Percentiles rank a stretch among this genome's conserved stretches.
phyloP scores from a whole-genome alignment of 2,113 vertebrate species.

The Vombatus ursinus region DNA sequence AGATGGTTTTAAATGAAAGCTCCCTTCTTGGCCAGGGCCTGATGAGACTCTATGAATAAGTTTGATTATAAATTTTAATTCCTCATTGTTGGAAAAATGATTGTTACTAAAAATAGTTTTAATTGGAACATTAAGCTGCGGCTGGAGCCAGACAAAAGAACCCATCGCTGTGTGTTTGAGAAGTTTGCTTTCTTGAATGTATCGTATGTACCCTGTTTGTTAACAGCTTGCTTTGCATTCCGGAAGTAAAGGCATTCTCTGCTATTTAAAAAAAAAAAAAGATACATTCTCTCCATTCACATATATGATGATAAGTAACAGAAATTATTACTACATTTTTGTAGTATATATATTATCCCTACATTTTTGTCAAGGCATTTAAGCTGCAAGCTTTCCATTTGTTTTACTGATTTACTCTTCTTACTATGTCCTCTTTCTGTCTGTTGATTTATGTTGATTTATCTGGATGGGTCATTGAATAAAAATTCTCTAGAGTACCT shows the following conservation, averaged over 20 bases:
- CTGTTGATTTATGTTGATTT: background rate
- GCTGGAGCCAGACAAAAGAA: background rate
- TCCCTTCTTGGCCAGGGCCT: background rate
- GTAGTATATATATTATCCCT: no score
- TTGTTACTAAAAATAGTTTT: slow-evolving; percentile 46
- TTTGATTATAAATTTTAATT: slow-evolving; percentile 6
- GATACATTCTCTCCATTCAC: background rate
- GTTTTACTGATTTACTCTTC: background rate
- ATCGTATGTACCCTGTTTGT: background rate
- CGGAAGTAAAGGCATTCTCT: background rate
- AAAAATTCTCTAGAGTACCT: no score
- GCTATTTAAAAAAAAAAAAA: no score
- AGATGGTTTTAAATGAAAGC: background rate
- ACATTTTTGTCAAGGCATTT: background rate
- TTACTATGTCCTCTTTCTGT: background rate
- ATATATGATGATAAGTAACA: background rate
- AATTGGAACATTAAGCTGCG: slow-evolving; percentile 8
- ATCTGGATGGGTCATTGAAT: background rate
- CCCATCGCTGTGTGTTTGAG: background rate
- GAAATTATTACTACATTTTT: background rate
- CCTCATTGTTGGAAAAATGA: slow-evolving; percentile 23
- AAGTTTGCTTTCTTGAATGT: background rate
- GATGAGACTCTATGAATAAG: background rate
- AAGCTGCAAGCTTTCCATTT: background rate
- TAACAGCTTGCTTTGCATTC: background rate